phyloP scores from a whole-genome alignment of 2,113 vertebrate species.

The Gallinago media region DNA sequence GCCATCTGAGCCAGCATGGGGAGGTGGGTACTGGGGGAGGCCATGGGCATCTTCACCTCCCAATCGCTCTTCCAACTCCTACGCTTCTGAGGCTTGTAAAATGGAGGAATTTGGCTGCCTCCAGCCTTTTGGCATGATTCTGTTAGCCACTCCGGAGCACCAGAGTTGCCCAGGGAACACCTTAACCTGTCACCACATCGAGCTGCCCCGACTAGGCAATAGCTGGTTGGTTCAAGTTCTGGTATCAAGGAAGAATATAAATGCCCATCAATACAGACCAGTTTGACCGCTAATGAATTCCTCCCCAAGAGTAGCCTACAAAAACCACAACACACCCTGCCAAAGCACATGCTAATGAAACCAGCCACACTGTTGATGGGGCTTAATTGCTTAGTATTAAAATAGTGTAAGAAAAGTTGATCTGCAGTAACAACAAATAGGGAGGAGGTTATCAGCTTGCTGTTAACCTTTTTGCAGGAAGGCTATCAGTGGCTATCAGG shows the following conservation, averaged over 20 bases:
- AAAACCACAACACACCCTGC: not conserved
- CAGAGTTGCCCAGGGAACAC: not conserved
- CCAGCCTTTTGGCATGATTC: not conserved
- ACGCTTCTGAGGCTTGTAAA: not conserved
- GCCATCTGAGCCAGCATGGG: not conserved
- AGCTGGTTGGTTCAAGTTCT: not conserved
- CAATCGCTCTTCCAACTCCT: not conserved
- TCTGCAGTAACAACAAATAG: not conserved
- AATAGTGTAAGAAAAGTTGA: not conserved
- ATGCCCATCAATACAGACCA: not conserved
- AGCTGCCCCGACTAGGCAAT: not conserved
- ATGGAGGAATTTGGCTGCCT: not conserved
- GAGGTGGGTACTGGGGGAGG: not conserved
- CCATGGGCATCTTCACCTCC: not conserved
- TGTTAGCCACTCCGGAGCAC: accelerated
- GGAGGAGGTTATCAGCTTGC: not conserved
- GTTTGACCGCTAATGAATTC: not conserved
- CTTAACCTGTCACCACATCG: not conserved
- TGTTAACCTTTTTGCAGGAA: not conserved
- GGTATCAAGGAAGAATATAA: not conserved
- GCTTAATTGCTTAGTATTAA: not conserved
- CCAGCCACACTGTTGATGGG: not conserved
- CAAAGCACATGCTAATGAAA: not conserved
- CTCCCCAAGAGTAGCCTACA: not conserved
- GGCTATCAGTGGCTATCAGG: not conserved